Base-by-base conservation (phyloP, 2,888 invertebrate species). In the Phanerotoma sp. region DNA sequence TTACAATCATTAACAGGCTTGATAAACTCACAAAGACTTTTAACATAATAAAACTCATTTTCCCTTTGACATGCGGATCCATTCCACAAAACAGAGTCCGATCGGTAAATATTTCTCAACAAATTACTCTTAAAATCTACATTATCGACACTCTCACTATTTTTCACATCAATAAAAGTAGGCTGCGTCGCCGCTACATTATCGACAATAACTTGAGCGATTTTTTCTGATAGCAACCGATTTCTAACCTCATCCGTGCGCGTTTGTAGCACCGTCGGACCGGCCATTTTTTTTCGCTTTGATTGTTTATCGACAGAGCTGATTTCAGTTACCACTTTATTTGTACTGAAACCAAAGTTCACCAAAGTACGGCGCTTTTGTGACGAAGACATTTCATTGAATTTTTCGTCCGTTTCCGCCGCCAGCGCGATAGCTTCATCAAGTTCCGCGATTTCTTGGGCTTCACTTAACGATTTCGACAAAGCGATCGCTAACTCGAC, bases 401-500 rank as follows among this genome's bases (percentile, higher is more conserved):
- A 32, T 16, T 61, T 58, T 25, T 67, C 63, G 49, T 46, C 60
- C 11, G 44, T 38, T 47, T 67, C 72, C 55, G 63, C 68, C n/a
- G 71, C 64, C 44, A 77, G 53, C 16, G 68, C 60, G 18, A 70
- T 64, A 37, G 70, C 71, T 54, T 76, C 71, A 55, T 74, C 68
- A 16, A 72, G 51, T 52, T 71, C 63, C 20, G 71, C 65, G 11
- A 65, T 64, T 61, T 73, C 63, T 45, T 78, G 67, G 21, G 70
- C 72, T 62, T 79, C 77, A 37, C 77, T 73, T 20, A 79, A 68
- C 2, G 80, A 80, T 56, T 71, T 72, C 11, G 80, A 80, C 51
- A 80, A 65, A 6, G 79, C 80, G 40, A 79, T 56, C 11, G 77
- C 80, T 44, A 79, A 65, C 51, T 80, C 72, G 10, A 79, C 59